Conservation (phyloP, 2,113 vertebrate genomes). For the Galemys pyrenaicus region DNA sequence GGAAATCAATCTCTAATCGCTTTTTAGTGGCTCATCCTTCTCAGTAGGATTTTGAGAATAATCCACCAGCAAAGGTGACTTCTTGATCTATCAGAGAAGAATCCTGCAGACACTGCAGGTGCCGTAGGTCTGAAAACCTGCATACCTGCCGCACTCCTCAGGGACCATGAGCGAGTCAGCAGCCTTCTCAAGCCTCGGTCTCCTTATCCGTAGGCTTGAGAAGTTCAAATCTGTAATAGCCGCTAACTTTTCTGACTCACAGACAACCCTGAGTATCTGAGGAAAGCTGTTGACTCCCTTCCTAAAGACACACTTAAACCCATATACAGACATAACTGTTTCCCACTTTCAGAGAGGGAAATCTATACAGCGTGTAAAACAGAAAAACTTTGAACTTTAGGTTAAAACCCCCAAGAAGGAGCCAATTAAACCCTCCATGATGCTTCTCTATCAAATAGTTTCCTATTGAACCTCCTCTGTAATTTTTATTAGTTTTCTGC, state of each 20-base stretch:
- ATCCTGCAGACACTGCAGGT: not conserved
- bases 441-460: not conserved
- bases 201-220: not conserved
- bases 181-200: not conserved
- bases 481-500: not conserved
- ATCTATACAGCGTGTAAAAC: no score
- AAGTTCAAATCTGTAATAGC: not conserved
- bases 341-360: not conserved
- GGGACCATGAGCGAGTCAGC: not conserved
- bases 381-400: not conserved
- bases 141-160: not conserved
- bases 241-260: not conserved
- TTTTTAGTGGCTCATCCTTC: constrained; percentile 60
- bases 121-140: not conserved
- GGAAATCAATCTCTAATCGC: constrained; percentile 64
- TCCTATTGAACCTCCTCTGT: not conserved
- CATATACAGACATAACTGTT: not conserved
- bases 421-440: not conserved
- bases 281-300: not conserved
- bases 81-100: constrained; percentile 33
- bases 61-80: constrained; percentile 56
- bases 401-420: not conserved
- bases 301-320: not conserved
- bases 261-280: not conserved
- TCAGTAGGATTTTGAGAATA: constrained; percentile 66